A percentile compares a stretch with the other conserved stretches of the same genome.
These are phyloP conservation scores for Argyra leucocephala DNA, from an alignment of 2,888 invertebrate genomes.

Conservation along the genomic window DNA sequence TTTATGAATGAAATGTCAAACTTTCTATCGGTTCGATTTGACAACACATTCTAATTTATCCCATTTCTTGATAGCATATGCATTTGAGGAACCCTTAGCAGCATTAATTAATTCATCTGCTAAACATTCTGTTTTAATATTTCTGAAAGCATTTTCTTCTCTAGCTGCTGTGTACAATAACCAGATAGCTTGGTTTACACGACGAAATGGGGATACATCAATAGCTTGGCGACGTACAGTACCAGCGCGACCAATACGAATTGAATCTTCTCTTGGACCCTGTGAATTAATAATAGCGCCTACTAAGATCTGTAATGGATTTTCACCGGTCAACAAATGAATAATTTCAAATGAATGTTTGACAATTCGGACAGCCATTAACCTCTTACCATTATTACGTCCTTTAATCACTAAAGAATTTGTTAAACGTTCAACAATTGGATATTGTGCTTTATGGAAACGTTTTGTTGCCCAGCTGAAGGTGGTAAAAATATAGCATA, in stretches of 20 bases:
- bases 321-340: slow-evolving; percentile 80
- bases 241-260: slow-evolving; percentile 99
- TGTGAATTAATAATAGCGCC: slow-evolving; percentile 97
- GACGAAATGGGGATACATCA: slow-evolving; percentile 91
- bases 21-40: slow-evolving; percentile 96
- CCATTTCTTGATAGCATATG: slow-evolving; percentile 99
- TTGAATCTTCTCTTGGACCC: slow-evolving; percentile 99
- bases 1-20: neutral
- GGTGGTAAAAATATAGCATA: slow-evolving; percentile 98
- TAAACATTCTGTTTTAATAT: slow-evolving; percentile 98
- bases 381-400: slow-evolving; percentile 98
- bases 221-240: slow-evolving; percentile 99
- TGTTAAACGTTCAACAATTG: slow-evolving; percentile 95
- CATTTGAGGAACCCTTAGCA: slow-evolving; percentile 99
- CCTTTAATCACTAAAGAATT: slow-evolving; percentile 99
- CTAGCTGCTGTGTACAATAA: slow-evolving; percentile 90
- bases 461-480: slow-evolving; percentile 96
- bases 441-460: slow-evolving; percentile 98
- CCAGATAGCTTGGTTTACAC: slow-evolving; percentile 72
- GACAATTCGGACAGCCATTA: slow-evolving; percentile 97
- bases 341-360: slow-evolving; percentile 99
- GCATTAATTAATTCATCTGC: slow-evolving; percentile 99
- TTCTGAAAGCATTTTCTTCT: slow-evolving; percentile 92
- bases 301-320: slow-evolving; percentile 78
- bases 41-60: slow-evolving; percentile 99